Evolutionary conservation across 1,140 invertebrate genomes (phyloP).

Genomic region (Eufriesea mexicana): DNA sequence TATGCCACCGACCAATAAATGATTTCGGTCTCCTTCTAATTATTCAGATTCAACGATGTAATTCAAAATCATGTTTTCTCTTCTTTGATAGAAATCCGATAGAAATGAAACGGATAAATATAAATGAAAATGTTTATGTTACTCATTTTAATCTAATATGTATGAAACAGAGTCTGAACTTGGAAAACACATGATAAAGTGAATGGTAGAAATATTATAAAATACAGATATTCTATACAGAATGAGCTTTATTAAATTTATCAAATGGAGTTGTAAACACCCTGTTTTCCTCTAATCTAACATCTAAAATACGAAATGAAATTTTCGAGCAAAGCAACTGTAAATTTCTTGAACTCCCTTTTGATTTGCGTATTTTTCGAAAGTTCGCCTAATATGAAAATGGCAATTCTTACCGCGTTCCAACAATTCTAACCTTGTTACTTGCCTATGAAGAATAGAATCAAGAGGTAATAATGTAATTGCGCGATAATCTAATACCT

Average conservation of each 20-base stretch:
- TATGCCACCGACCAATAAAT: not conserved
- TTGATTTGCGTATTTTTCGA: not conserved
- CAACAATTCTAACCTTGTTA: not conserved
- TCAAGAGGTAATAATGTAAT: not conserved
- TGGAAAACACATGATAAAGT: not conserved
- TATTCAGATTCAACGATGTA: not conserved
- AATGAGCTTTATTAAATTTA: not conserved
- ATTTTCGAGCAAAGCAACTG: not conserved
- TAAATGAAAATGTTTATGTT: not conserved
- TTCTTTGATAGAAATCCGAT: not conserved
- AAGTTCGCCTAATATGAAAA: not conserved
- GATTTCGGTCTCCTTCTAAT: not conserved
- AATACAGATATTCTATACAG: not conserved
- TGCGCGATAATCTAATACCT: no score
- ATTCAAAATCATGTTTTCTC: not conserved
- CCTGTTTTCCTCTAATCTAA: conserved; percentile 25
- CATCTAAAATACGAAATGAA: conserved; percentile 1
- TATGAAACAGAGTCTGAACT: not conserved
- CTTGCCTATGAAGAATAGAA: not conserved
- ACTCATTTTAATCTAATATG: not conserved
- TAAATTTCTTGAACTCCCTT: not conserved
- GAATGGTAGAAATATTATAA: not conserved
- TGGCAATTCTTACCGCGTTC: no score
- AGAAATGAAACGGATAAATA: not conserved
- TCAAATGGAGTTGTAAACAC: conserved; percentile 20